Evolutionary conservation across 2,888 invertebrate species (phyloP), one percentile per base, ranked within the genome.

Genomic region (Phengaris arion): DNA sequence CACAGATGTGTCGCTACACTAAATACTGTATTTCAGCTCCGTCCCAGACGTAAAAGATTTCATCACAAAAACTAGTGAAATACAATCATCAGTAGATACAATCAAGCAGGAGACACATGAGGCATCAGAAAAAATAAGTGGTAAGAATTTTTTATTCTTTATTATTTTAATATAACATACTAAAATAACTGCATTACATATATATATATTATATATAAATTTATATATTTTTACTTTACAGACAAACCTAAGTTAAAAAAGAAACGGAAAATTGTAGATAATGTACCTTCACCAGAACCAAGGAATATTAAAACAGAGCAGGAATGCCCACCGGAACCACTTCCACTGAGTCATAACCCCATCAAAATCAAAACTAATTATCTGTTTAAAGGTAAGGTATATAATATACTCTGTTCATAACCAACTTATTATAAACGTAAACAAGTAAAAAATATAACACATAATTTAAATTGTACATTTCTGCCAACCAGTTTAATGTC

Each of bases 351-450:
- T 22, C 79, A 76, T 8, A 77, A 79, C 59, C 77, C 76, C 3
- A 77, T 89, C 51, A 88, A 84, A 84, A 86, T 92, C 54, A 91
- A 89, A 81, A 90, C 91, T 0, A 88, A 87, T 77, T 85, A 86
- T 72, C 83, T 82, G 57, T 86, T 92, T 75, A 86, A 83, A 85
- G 87, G 91, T 91, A 81, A 77, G 9, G 22, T 22, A 15, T n/a
- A 22, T 22, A 59, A 22, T 22, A 10, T 5, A 1, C 9, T 59
- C 22, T 5, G 48, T 48, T 6, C 8, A 35, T 35, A 35, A 35
- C 35, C 35, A 35, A 35, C 4, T 35, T 35, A 3, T 3, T 35
- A 2, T 35, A 35, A 35, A 35, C 4, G 35, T 35, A 35, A 35
- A 35, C 35, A 35, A 35, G 35, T 35, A 35, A 35, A 35, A 35